Evolutionary conservation across 2,113 vertebrate genomes (phyloP), one percentile per base, ranked within the genome.

Genomic region (Alouatta palliata): DNA sequence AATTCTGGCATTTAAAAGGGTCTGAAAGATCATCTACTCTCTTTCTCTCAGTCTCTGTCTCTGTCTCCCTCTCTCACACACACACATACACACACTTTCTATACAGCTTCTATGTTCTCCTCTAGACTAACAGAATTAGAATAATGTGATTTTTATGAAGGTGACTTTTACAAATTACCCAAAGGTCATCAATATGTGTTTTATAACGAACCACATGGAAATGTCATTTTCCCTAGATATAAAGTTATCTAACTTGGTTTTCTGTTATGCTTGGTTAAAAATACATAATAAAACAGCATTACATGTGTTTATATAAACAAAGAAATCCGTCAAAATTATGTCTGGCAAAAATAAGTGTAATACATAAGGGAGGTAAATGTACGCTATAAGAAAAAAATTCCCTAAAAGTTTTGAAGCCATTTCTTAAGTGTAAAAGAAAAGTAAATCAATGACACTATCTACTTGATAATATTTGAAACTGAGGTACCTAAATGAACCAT

Each of bases 271-370:
- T 93, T 79, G 32, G 4, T 90, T 84, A 81, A 76, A 87, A 84
- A 71, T 47, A 79, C 49, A 13, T 71, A 32, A 45, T 2, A 70
- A 94, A 94, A 94, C 81, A 84, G 37, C 14, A 94, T 1, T 49
- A 75, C 4, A 40, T 54, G 30, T 80, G 66, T 76, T 91, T n/a
- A 96, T 49, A 66, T 12, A 84, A 30, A 91, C 35, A 88, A 96
- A 91, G 21, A 76, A 89, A 54, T 90, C 70, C n/a, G 87, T 90
- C 83, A 97, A 84, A 91, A 95, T 93, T 94, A 94, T 14, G 35
- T 94, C 70, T 85, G 56, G 75, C 68, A 89, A 90, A 96, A 96
- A 70, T 49, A 91, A 82, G 11, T n/a, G 45, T 21, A 43, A 89
- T 76, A 79, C 3, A 20, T 81, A 75, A 73, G 3, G 20, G 35